Evolutionary conservation across 2,888 invertebrate genomes (phyloP).

Genomic region (Troglohyphantes excavatus): DNA sequence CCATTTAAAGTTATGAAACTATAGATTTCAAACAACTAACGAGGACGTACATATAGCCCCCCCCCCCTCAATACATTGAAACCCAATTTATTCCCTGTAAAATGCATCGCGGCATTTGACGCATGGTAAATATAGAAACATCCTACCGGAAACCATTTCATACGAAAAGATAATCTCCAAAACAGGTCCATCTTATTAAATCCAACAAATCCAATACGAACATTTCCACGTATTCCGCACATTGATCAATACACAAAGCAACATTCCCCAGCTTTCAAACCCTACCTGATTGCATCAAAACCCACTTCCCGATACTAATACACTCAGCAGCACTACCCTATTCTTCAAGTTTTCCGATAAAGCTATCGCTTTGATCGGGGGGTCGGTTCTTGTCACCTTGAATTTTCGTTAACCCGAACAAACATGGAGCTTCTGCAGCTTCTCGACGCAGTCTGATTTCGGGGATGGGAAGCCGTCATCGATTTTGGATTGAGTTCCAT

Average conservation of each 20-base stretch:
- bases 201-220: no score
- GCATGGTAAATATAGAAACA: no score
- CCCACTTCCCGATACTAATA: not conserved
- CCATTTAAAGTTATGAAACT: no score
- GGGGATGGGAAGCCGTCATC: conserved; percentile 21
- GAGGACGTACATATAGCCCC: no score
- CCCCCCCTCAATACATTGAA: no score
- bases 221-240: no score
- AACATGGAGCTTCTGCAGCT: not conserved
- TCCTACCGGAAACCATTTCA: no score
- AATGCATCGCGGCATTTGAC: no score
- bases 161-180: no score
- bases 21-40: no score
- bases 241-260: not conserved
- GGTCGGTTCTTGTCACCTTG: conserved; percentile 23
- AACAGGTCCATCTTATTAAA: no score
- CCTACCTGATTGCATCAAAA: not conserved
- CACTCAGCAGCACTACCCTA: not conserved
- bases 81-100: no score
- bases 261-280: not conserved
- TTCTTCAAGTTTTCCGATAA: not conserved
- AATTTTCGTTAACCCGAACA: conserved; percentile 29
- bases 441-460: not conserved
- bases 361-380: not conserved
- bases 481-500: conserved; percentile 39